phyloP scores from a whole-genome alignment of 2,888 invertebrate species.

The Caenorhabditis japonica region DNA sequence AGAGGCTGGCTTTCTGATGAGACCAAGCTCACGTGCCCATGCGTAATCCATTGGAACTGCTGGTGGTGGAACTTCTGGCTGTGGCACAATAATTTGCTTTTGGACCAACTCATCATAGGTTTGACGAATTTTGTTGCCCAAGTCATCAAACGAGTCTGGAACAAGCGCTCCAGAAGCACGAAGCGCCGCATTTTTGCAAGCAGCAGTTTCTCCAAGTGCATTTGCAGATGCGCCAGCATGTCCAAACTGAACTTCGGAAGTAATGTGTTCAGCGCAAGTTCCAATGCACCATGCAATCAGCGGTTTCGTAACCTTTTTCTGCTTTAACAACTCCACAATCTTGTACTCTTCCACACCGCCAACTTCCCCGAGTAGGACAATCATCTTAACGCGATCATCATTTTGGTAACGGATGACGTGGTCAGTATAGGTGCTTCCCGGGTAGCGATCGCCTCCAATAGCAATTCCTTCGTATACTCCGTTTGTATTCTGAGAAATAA shows the following conservation, averaged over 20 bases:
- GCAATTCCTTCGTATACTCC: conserved; percentile 88
- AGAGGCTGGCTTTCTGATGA: conserved; percentile 97
- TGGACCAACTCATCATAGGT: conserved; percentile 84
- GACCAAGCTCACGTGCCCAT: conserved; percentile 96
- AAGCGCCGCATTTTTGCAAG: conserved; percentile 90
- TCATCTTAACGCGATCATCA: conserved; percentile 86
- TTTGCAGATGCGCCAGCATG: conserved; percentile 99
- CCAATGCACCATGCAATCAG: conserved; percentile 99
- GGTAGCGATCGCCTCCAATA: conserved; percentile 95
- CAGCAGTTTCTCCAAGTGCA: conserved; percentile 91
- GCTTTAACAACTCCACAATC: conserved; percentile 89
- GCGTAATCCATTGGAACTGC: conserved; percentile 99
- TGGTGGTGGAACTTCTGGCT: conserved; percentile 93
- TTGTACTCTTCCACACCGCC: conserved; percentile 98
- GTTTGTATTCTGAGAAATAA: conserved; percentile 91
- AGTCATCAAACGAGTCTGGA: conserved; percentile 91
- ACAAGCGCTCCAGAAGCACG: conserved; percentile 89
- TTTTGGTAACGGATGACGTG: conserved; percentile 88
- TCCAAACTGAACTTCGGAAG: conserved; percentile 89
- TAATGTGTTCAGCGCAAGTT: conserved; percentile 81
- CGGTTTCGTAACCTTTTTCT: conserved; percentile 88
- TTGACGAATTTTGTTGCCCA: conserved; percentile 82
- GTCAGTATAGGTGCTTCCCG: conserved; percentile 97
- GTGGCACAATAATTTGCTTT: conserved; percentile 86
- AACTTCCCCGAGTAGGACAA: conserved; percentile 95